Evolutionary conservation across 2,113 vertebrate genomes (phyloP).

Genomic region (Anser brachyrhynchus): DNA sequence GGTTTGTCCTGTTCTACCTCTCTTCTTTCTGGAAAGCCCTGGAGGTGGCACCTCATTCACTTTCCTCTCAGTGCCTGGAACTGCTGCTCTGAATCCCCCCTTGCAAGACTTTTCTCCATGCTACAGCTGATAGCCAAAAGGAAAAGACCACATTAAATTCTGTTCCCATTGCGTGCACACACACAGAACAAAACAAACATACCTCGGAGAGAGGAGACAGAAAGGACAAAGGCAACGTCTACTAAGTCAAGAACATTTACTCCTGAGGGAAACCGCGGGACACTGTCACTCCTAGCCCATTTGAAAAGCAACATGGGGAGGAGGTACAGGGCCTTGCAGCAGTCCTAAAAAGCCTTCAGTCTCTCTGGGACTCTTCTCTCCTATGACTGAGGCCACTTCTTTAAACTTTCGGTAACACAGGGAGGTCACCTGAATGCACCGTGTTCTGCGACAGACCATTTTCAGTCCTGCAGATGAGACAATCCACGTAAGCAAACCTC

Average conservation of each 20-base stretch:
- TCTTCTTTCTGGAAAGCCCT: too few relatives aligned
- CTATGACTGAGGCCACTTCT: background rate
- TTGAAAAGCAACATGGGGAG: background rate
- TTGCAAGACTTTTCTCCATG: too few relatives aligned
- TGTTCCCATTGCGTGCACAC: background rate
- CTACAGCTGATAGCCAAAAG: background rate
- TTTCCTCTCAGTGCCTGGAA: too few relatives aligned
- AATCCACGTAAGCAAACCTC: accelerated
- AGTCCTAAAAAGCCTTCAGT: background rate
- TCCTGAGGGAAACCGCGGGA: background rate
- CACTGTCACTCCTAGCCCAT: background rate
- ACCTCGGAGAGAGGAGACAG: background rate
- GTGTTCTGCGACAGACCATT: background rate
- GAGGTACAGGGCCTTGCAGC: background rate
- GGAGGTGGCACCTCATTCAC: too few relatives aligned
- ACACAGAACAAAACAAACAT: background rate
- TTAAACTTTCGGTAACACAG: background rate
- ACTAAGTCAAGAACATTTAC: background rate
- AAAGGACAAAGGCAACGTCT: background rate
- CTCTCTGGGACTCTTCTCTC: background rate
- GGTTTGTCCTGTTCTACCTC: too few relatives aligned
- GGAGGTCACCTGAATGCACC: background rate
- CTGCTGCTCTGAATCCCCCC: too few relatives aligned
- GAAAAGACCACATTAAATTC: background rate
- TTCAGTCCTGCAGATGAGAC: background rate